Conservation (phyloP, 2,888 invertebrate species). For the Aphrophora alni region DNA sequence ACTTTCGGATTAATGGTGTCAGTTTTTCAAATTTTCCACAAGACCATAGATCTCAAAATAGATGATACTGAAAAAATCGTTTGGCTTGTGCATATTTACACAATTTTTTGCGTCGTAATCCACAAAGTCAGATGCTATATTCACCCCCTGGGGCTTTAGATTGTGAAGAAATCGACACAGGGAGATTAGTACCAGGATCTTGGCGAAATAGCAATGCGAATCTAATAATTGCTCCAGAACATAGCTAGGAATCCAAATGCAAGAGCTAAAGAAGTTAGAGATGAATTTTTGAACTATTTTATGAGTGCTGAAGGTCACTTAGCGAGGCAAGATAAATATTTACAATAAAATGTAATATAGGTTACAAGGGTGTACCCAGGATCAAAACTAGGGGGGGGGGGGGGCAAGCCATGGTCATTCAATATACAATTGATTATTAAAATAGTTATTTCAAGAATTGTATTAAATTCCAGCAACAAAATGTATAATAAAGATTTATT, state of each 20-base stretch:
- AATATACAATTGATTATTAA: no score
- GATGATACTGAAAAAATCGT: slow-evolving; percentile 27
- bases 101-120: slow-evolving; percentile 41
- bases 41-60: slow-evolving; percentile 36
- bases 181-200: slow-evolving; percentile 14
- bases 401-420: no score
- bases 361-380: no score
- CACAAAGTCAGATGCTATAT: slow-evolving; percentile 20
- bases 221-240: not conserved
- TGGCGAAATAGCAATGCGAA: slow-evolving; percentile 6
- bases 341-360: no score
- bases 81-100: slow-evolving; percentile 34
- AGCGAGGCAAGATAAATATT: slow-evolving; percentile 31
- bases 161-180: slow-evolving; percentile 15
- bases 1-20: slow-evolving; percentile 41
- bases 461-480: no score
- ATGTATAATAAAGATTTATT: no score
- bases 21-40: slow-evolving; percentile 44
- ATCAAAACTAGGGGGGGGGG: no score
- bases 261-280: slow-evolving; percentile 34
- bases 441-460: no score
- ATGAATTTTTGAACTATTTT: slow-evolving; percentile 34
- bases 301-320: slow-evolving; percentile 32
- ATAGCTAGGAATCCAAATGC: not conserved
- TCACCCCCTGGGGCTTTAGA: slow-evolving; percentile 28